phyloP scores from a whole-genome alignment of 2,888 invertebrate genomes.

The Stegana nigrithorax region DNA sequence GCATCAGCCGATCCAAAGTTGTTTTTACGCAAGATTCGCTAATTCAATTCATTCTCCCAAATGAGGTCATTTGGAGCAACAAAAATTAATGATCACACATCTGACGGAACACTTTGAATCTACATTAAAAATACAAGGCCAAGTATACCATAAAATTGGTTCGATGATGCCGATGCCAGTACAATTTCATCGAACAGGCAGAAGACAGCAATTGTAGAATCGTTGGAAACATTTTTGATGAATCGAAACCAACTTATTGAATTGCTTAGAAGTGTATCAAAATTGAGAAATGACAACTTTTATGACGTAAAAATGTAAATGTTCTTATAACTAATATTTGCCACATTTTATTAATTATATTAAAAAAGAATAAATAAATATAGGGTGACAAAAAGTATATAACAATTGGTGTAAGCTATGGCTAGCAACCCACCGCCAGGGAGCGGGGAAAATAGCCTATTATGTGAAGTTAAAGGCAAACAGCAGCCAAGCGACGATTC shows the following conservation, averaged over 20 bases:
- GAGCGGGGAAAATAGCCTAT: too few species aligned
- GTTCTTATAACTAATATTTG: too few species aligned
- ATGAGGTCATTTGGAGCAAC: slow-evolving; percentile 22
- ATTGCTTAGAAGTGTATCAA: neutral
- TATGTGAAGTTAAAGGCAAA: too few species aligned
- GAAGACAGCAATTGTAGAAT: slow-evolving; percentile 8
- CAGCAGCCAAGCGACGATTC: too few species aligned
- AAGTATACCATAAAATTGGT: slow-evolving; percentile 16
- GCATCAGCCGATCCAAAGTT: slow-evolving; percentile 20
- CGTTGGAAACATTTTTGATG: neutral
- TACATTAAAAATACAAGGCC: slow-evolving; percentile 11
- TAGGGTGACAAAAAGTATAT: too few species aligned
- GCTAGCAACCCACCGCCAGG: too few species aligned
- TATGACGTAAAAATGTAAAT: too few species aligned
- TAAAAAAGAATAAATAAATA: too few species aligned
- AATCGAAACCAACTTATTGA: neutral
- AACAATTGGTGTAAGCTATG: too few species aligned
- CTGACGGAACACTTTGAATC: neutral
- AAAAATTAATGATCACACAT: slow-evolving; percentile 2
- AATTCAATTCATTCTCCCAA: slow-evolving; percentile 18
- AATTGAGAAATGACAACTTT: slow-evolving; percentile 1
- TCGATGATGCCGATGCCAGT: slow-evolving; percentile 5
- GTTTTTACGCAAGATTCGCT: slow-evolving; percentile 16
- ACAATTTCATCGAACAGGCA: neutral
- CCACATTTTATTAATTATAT: too few species aligned